phyloP scores from a whole-genome alignment of 2,113 vertebrate species.

The Osmerus mordax region DNA sequence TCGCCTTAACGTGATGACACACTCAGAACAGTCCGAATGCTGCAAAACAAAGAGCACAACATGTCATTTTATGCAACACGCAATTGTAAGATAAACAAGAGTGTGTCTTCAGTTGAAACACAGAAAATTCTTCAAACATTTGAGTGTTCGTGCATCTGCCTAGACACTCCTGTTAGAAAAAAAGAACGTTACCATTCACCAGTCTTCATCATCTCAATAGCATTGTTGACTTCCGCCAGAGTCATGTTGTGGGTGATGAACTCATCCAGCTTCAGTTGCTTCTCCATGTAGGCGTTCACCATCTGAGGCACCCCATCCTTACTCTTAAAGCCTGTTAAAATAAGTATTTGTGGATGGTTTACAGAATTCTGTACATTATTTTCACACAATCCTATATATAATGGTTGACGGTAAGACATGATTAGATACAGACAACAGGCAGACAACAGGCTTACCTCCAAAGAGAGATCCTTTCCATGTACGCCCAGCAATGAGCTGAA shows the following conservation, averaged over 20 bases:
- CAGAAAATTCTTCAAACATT: background rate
- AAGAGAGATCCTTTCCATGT: constrained; percentile 74
- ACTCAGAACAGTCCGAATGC: constrained; percentile 83
- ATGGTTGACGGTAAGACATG: background rate
- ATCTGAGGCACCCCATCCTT: constrained; percentile 68
- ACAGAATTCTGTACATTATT: too few relatives aligned
- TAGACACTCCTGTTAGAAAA: too few relatives aligned
- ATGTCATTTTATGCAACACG: background rate
- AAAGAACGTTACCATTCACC: constrained; percentile 67
- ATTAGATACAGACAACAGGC: too few relatives aligned
- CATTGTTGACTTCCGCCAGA: constrained; percentile 74
- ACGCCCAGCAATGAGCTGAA: constrained; percentile 72
- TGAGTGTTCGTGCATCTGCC: too few relatives aligned
- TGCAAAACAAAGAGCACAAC: constrained; percentile 58
- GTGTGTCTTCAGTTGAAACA: background rate
- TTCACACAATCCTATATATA: background rate
- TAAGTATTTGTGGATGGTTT: too few relatives aligned
- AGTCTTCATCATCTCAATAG: constrained; percentile 72
- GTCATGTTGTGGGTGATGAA: constrained; percentile 73
- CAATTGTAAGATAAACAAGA: too few relatives aligned
- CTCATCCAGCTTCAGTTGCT: constrained; percentile 74
- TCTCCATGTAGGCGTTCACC: constrained; percentile 72
- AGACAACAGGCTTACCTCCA: constrained; percentile 60
- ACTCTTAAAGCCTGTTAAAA: constrained; percentile 71
- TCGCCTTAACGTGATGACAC: constrained; percentile 62